These are phyloP conservation scores for Campylomormyrus numenius DNA, from an alignment of 2,113 vertebrate species.

Conservation along the genomic window DNA sequence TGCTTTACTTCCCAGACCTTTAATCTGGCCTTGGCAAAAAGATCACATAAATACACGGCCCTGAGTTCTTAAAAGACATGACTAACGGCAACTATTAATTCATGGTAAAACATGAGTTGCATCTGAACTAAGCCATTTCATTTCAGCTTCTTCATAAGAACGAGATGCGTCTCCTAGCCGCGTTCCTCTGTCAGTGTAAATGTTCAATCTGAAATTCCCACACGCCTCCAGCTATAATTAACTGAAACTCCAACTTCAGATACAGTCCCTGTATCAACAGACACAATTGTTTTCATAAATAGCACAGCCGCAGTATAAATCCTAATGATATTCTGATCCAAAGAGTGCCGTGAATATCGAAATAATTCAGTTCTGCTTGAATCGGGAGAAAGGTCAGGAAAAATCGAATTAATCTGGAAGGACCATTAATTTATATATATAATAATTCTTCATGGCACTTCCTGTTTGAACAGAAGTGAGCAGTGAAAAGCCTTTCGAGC, in stretches of 20 bases:
- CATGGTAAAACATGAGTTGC: neutral
- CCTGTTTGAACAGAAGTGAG: neutral
- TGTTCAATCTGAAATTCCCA: neutral
- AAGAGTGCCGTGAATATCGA: neutral
- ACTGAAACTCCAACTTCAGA: neutral
- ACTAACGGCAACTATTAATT: neutral
- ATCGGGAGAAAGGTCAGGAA: neutral
- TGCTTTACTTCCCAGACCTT: neutral
- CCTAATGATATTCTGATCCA: slow-evolving; percentile 2
- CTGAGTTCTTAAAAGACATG: neutral
- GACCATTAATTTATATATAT: neutral
- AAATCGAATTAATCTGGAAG: neutral
- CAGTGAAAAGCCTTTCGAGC: neutral
- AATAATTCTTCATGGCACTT: neutral
- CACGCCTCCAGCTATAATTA: slow-evolving; percentile 1
- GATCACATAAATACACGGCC: neutral
- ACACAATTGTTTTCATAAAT: neutral
- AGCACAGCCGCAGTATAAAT: neutral
- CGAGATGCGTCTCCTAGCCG: no score
- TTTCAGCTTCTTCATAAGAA: neutral
- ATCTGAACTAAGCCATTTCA: neutral
- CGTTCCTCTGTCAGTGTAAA: neutral
- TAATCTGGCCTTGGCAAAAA: neutral
- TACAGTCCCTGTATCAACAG: neutral
- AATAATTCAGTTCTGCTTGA: neutral